Evolutionary conservation across 35 echinoderm and acorn worm genomes (phyloP).

Genomic region (Antedon bifida): DNA sequence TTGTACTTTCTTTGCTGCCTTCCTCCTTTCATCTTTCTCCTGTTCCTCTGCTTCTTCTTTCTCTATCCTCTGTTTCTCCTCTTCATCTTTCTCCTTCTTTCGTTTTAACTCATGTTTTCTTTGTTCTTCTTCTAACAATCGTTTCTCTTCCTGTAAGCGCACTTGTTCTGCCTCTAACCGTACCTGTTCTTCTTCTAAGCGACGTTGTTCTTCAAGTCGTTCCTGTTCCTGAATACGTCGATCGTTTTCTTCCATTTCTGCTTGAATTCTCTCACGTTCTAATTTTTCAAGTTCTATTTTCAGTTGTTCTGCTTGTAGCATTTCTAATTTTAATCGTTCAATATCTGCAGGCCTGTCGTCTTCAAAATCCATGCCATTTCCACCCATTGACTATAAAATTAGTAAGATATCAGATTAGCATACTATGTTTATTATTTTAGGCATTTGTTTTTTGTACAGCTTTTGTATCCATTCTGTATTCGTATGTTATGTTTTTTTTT

Average conservation of each 20-base stretch:
- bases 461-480: too few relatives aligned
- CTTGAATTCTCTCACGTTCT: background rate
- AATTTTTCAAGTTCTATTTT: background rate
- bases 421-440: too few relatives aligned
- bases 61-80: background rate
- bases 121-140: background rate
- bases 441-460: too few relatives aligned
- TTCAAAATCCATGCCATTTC: background rate
- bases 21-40: background rate
- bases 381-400: background rate
- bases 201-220: background rate
- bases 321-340: background rate
- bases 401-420: too few relatives aligned
- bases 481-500: too few relatives aligned
- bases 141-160: background rate
- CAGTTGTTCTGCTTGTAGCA: background rate
- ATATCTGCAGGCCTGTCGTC: background rate
- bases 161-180: background rate
- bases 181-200: background rate
- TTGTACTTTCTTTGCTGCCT: background rate
- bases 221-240: background rate
- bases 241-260: background rate
- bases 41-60: background rate
- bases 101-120: background rate
- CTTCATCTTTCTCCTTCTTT: background rate